Conservation (phyloP, 2,113 vertebrate species). For the Ellobius talpinus region DNA sequence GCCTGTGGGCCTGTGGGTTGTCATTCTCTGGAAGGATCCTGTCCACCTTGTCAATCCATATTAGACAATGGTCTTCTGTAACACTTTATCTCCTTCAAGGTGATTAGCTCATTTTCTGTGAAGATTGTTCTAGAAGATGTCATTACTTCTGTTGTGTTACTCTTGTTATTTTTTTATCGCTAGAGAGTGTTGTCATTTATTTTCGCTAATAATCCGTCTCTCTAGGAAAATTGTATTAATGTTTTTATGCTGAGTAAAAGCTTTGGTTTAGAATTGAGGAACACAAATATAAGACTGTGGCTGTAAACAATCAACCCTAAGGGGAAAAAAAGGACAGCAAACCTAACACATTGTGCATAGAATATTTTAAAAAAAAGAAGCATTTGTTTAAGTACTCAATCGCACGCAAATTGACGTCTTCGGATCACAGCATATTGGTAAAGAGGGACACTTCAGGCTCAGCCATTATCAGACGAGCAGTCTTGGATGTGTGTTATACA, state of each 20-base stretch:
- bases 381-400: constrained; percentile 43
- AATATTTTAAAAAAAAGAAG: constrained; percentile 53
- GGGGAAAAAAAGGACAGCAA: constrained; percentile 33
- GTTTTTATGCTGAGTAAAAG: constrained; percentile 69
- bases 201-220: constrained; percentile 79
- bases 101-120: constrained; percentile 78
- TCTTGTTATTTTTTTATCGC: constrained; percentile 79
- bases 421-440: neutral
- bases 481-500: neutral
- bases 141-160: constrained; percentile 74
- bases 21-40: constrained; percentile 51
- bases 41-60: constrained; percentile 69
- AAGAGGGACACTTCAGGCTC: neutral
- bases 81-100: constrained; percentile 78
- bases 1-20: constrained; percentile 53
- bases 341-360: constrained; percentile 40
- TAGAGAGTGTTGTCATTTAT: constrained; percentile 72
- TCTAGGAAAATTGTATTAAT: constrained; percentile 74
- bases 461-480: neutral
- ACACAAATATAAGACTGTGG: constrained; percentile 50
- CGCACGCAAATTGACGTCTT: constrained; percentile 23
- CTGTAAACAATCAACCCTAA: constrained; percentile 54
- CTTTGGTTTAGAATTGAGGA: constrained; percentile 39
- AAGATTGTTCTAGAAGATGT: constrained; percentile 72
- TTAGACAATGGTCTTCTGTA: constrained; percentile 74